Conservation (phyloP, 64 coral and sea anemone species). For the Hydrozoanthus tunicans region DNA sequence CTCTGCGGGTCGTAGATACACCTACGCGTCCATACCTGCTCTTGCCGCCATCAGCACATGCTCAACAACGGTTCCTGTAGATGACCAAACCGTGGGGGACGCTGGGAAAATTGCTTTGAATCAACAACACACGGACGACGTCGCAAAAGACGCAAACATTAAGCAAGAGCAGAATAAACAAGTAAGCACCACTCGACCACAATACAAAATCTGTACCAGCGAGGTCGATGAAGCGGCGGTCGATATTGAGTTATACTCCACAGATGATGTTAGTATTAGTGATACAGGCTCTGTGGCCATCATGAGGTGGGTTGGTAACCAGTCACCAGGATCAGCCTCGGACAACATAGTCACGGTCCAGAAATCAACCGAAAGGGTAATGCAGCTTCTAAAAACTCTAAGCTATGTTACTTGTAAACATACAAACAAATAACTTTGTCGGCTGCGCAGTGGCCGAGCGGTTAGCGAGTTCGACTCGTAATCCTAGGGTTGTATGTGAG, state of each 20-base stretch:
- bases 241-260: constrained; percentile 28
- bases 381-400: too few relatives aligned
- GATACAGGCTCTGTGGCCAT: not conserved
- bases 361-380: too few relatives aligned
- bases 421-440: too few relatives aligned
- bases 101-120: too few relatives aligned
- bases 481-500: too few relatives aligned
- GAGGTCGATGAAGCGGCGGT: not conserved
- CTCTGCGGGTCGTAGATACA: not conserved
- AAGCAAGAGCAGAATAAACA: not conserved
- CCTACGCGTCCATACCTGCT: not conserved
- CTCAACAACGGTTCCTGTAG: not conserved
- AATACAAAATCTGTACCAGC: not conserved
- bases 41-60: not conserved
- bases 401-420: too few relatives aligned
- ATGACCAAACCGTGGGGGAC: not conserved
- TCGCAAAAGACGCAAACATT: not conserved
- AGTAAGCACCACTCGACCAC: not conserved
- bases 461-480: too few relatives aligned
- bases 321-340: not conserved
- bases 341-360: not conserved
- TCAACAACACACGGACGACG: not conserved
- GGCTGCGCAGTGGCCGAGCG: too few relatives aligned
- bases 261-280: not conserved
- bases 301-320: not conserved